phyloP scores from a whole-genome alignment of 2,113 vertebrate species.

The Haplochromis vanheusdeni region DNA sequence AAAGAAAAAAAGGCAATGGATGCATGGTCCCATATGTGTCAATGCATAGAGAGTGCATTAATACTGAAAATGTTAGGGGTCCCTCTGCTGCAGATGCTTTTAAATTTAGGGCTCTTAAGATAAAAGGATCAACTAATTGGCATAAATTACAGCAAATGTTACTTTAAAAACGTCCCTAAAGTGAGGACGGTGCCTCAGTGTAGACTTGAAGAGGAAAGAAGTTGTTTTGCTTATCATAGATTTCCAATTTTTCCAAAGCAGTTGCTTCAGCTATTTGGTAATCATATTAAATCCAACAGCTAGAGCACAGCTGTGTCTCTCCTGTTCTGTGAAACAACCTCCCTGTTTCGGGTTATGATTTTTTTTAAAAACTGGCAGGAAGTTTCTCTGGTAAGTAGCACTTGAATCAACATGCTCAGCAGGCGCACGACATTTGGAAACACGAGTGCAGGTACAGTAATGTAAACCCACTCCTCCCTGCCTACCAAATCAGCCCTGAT shows the following conservation, averaged over 20 bases:
- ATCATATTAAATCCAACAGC: not conserved
- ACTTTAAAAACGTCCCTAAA: not conserved
- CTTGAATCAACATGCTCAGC: conserved; percentile 29
- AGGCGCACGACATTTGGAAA: not conserved
- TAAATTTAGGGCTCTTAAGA: conserved; percentile 7
- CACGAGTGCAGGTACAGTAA: not conserved
- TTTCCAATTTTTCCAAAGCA: not conserved
- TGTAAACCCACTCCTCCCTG: not conserved
- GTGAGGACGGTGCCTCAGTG: not conserved
- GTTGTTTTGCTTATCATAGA: not conserved
- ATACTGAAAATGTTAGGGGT: not conserved
- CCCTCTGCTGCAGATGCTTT: not conserved
- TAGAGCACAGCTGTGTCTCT: not conserved
- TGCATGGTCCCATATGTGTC: not conserved
- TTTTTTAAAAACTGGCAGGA: not conserved
- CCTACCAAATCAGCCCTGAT: conserved; percentile 2
- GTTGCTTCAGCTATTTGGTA: not conserved
- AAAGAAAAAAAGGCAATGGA: not conserved
- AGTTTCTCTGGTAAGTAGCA: not conserved
- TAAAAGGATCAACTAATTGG: conserved; percentile 21
- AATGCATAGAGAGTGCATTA: not conserved
- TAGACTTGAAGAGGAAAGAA: not conserved
- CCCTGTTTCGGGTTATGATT: not conserved
- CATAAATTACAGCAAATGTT: conserved; percentile 19
- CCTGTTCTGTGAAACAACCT: not conserved